Conservation (phyloP, 2,113 vertebrate genomes). For the Columbina picui region DNA sequence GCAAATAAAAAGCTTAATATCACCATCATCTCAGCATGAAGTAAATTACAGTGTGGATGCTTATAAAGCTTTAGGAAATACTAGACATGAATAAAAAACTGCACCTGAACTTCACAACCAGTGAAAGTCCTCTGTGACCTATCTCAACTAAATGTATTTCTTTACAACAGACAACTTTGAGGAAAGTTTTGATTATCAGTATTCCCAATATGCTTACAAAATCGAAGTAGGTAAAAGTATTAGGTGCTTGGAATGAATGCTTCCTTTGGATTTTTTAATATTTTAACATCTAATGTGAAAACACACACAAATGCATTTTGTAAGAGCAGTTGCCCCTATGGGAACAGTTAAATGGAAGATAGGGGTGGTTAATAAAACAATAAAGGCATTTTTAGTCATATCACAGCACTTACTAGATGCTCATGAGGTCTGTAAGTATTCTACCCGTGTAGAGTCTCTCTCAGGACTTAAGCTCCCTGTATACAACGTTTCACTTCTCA, state of each 20-base stretch:
- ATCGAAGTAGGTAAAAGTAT: not conserved
- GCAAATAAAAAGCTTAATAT: not conserved
- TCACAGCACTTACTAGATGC: not conserved
- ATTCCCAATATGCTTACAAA: not conserved
- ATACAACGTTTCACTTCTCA: not conserved
- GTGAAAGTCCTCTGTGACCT: not conserved
- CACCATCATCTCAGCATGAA: not conserved
- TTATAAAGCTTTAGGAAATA: not conserved
- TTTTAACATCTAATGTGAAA: not conserved
- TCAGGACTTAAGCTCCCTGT: not conserved
- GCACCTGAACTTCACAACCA: not conserved
- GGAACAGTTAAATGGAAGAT: not conserved
- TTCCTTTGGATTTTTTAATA: not conserved
- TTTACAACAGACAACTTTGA: not conserved
- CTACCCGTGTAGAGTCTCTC: not conserved
- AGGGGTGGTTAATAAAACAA: not conserved
- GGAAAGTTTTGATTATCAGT: not conserved
- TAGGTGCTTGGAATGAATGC: not conserved
- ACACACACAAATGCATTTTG: not conserved
- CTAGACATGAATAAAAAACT: not conserved
- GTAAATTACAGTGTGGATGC: not conserved
- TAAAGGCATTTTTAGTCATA: not conserved
- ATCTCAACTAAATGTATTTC: not conserved
- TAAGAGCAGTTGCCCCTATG: not conserved
- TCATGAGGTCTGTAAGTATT: not conserved